Evolutionary conservation across 2,888 invertebrate species (phyloP).

Genomic region (Caradrina kadenii): DNA sequence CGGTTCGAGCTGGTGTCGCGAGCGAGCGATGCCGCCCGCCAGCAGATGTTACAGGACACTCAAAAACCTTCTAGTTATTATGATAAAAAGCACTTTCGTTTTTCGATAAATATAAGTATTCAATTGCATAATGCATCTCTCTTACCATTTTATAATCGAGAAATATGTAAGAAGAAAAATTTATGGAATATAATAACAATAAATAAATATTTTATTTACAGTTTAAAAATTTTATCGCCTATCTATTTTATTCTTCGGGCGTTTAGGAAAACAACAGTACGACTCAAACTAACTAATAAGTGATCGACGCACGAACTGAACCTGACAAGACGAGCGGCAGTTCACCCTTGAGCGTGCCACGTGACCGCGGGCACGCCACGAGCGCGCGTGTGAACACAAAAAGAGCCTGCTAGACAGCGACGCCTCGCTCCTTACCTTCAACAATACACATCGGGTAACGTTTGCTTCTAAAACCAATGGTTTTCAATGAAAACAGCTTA

Average conservation of each 20-base stretch:
- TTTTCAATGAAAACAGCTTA: constrained; percentile 83
- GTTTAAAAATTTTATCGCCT: constrained; percentile 87
- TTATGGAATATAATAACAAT: constrained; percentile 89
- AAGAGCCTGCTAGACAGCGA: constrained; percentile 49
- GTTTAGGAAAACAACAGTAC: constrained; percentile 75
- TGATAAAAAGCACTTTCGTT: constrained; percentile 86
- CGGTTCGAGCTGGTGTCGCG: constrained; percentile 65
- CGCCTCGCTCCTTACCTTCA: constrained; percentile 63
- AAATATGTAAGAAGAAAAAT: constrained; percentile 88
- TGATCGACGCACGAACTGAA: constrained; percentile 59
- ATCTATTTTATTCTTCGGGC: constrained; percentile 84
- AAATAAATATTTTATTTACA: constrained; percentile 91
- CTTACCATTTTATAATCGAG: constrained; percentile 88
- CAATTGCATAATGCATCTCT: constrained; percentile 84
- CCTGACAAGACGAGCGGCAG: constrained; percentile 59
- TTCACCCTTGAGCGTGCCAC: constrained; percentile 35
- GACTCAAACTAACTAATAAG: constrained; percentile 69
- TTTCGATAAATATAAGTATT: constrained; percentile 79
- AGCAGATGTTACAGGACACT: constrained; percentile 62
- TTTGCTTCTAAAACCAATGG: constrained; percentile 71
- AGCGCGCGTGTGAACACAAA: constrained; percentile 51
- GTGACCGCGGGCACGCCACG: constrained; percentile 1
- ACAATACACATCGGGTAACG: constrained; percentile 65
- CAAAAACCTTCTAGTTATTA: constrained; percentile 77
- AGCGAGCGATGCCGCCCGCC: constrained; percentile 56